Base-by-base conservation (phyloP, 2,797 vertebrate species). In the Lophius americanus region DNA sequence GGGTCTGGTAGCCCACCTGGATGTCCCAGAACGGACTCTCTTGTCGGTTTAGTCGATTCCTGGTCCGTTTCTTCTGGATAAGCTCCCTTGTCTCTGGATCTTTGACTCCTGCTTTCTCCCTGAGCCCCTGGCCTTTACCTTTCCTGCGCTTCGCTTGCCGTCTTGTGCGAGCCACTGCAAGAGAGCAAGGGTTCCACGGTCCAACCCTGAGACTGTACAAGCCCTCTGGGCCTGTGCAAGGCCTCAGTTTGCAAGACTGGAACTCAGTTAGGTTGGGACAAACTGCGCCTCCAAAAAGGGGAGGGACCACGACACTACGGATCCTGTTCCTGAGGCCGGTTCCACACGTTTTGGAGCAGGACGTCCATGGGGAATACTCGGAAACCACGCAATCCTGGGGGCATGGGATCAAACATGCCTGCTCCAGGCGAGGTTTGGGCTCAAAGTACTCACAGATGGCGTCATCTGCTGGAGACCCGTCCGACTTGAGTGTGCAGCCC, bases 371-470 rank as follows among this genome's bases (percentile, higher is more conserved):
- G 0, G 95, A 95, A 43, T 98, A 99, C 51, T 96, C 95, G 0
- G 96, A 95, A 76, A 96, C 95, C 0, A 98, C 95, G 70, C 98
- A 99, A 62, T 98, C 96, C 86, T 96, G 95, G 33, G 92, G 95
- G 85, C 98, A 99, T 0, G 98, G 98, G 79, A 98, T 98, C 82
- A 98, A 94, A 86, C 98, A 99, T 0, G 95, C 98, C 91, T 99
- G 97, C 80, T 99, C 98, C 73, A 98, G 91, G 2, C 95, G 95
- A 4, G 97, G 97, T 78, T 96, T 96, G 0, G 96, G 95, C 85
- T 99, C 98, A 47, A 99, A 99, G 91, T 99, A 99, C 78, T 99
- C 96, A 0, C 98, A 99, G 85, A 99, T 98, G 86, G 88, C 91
- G 36, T 98, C 95, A 52, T 98, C 96, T 0, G 95, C 96, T 0